Conservation (phyloP, 2,797 vertebrate genomes). For the Sebastes kiyomatsui region DNA sequence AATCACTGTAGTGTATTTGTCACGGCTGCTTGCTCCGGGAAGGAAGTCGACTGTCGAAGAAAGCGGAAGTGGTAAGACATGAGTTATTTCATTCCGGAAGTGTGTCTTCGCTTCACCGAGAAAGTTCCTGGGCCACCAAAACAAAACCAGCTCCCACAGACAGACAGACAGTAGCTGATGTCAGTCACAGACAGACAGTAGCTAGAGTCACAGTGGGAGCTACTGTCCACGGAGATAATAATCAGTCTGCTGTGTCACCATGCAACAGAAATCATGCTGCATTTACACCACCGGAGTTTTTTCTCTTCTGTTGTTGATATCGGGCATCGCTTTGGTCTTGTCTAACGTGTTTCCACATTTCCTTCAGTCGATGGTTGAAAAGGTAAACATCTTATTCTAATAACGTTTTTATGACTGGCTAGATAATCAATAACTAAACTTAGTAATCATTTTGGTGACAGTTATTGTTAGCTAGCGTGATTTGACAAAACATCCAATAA, state of each 20-base stretch:
- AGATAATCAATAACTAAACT: too few species aligned
- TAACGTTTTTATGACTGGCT: background rate
- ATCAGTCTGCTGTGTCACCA: slow-evolving; percentile 13
- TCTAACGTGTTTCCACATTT: slow-evolving; percentile 72
- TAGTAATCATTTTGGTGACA: background rate
- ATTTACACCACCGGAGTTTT: slow-evolving; percentile 68
- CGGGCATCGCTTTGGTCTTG: slow-evolving; percentile 75
- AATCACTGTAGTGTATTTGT: background rate
- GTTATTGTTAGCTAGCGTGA: background rate
- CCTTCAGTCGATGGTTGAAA: slow-evolving; percentile 67
- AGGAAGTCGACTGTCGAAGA: background rate
- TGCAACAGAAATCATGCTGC: slow-evolving; percentile 74
- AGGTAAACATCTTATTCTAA: slow-evolving; percentile 64
- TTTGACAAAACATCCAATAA: background rate
- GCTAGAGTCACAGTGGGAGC: background rate
- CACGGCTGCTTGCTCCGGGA: background rate
- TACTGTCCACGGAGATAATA: too few species aligned
- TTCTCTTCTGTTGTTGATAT: slow-evolving; percentile 71
- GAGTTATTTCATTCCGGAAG: background rate
- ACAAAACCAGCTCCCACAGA: slow-evolving; percentile 43
- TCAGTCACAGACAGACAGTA: too few species aligned
- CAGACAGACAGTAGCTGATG: background rate
- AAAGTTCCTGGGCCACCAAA: slow-evolving; percentile 50
- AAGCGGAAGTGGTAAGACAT: slow-evolving; percentile 40
- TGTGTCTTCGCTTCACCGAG: background rate